Base-by-base conservation (phyloP, 1,140 invertebrate genomes). In the Caenorhabditis briggsae region DNA sequence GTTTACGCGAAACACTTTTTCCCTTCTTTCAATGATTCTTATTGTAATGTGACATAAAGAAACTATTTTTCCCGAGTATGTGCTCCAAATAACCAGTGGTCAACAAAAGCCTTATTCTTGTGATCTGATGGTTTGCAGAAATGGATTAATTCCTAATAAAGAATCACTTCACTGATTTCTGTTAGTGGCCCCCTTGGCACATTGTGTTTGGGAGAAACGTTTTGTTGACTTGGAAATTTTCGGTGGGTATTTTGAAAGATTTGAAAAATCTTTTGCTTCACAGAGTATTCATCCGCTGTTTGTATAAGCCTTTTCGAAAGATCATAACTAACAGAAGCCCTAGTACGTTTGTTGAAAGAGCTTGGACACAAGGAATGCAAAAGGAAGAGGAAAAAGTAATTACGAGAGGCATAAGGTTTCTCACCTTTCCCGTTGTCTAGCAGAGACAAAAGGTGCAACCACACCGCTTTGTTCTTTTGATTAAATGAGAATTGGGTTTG, bases 341-440 rank as follows among this genome's bases (percentile, higher is more conserved):
- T 78, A 50, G 33, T 33, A 33, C 33, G 33, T 33, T 33, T 33
- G 33, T 33, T 33, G 33, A 33, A 33, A 3, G 33, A 33, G 33
- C 33, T 33, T 33, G 33, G 33, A 33, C 33, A 33, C 3, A 33
- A 33, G 33, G 33, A 12, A 78, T 50, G 6, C 23, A 20, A 18
- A 70, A 2, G 33, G 33, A 14, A 70, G 23, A 18, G 46, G 5
- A 33, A n/a, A 48, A 78, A 12, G 33, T 14, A 78, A 78, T 78
- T 78, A 78, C 11, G 46, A 78, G 3, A 33, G 33, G 70, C 46
- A 78, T 78, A 78, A 53, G 70, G 70, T 41, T 78, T 78, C 70
- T 33, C 33, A 33, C 33, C 12, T 48, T 23, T 23, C 50, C 70
- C 23, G 70, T 50, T 78, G 43, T 78, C 43, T 78, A 78, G 7